Evolutionary conservation across 2,113 vertebrate genomes (phyloP).

Genomic region (Sorex fumeus): DNA sequence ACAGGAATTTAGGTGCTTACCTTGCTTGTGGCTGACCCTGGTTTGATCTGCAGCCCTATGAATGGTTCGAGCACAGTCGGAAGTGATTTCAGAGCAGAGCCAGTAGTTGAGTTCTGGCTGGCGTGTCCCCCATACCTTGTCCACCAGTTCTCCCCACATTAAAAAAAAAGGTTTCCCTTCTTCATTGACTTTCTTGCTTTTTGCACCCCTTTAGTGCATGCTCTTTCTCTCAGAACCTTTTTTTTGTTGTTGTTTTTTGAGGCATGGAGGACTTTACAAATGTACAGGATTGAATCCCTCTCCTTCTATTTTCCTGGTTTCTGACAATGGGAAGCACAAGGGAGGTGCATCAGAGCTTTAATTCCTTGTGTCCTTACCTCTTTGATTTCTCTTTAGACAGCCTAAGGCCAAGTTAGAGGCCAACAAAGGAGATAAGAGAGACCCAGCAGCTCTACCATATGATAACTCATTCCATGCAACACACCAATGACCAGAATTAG

Average conservation of each 20-base stretch:
- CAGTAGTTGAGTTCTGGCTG: too few species aligned
- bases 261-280: background rate
- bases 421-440: background rate
- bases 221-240: background rate
- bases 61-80: too few species aligned
- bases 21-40: too few species aligned
- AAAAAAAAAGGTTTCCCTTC: background rate
- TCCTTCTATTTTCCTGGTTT: background rate
- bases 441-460: background rate
- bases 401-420: background rate
- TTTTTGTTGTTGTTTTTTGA: background rate
- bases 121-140: too few species aligned
- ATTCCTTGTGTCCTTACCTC: background rate
- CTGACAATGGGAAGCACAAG: background rate
- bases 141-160: too few species aligned
- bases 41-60: too few species aligned
- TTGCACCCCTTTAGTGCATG: background rate
- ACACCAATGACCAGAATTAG: background rate
- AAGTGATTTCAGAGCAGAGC: too few species aligned
- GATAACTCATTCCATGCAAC: too few species aligned
- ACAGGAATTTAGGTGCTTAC: too few species aligned
- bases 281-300: background rate
- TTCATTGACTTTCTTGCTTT: background rate
- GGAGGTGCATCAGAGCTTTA: background rate
- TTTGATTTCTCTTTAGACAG: background rate